Conservation (phyloP, 2,888 invertebrate species). For the Troides oblongomaculatus region DNA sequence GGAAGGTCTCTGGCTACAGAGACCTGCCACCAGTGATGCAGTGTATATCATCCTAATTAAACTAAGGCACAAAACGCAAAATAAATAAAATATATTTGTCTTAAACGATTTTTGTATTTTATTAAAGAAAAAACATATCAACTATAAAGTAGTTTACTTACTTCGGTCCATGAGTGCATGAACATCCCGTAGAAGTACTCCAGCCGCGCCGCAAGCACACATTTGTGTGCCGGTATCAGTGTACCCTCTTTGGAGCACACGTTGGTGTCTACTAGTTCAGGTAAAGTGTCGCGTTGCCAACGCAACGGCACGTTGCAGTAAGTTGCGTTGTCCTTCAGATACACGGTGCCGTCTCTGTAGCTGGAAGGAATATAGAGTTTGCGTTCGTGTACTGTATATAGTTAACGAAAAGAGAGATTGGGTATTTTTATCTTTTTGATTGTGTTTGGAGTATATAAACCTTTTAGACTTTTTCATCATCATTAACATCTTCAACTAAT, state of each 20-base stretch:
- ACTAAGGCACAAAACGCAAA: too few relatives aligned
- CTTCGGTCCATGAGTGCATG: conserved; percentile 88
- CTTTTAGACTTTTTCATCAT: too few relatives aligned
- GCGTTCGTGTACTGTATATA: not conserved
- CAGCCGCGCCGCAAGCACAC: conserved; percentile 88
- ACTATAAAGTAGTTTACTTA: conserved; percentile 40
- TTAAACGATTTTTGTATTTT: too few relatives aligned
- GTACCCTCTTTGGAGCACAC: conserved; percentile 76
- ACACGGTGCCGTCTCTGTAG: conserved; percentile 63
- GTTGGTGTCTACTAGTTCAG: conserved; percentile 81
- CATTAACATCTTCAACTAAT: too few relatives aligned
- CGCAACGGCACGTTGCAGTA: conserved; percentile 36
- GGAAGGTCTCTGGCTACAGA: too few relatives aligned
- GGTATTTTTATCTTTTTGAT: too few relatives aligned
- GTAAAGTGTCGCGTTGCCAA: conserved; percentile 70
- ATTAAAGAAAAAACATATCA: too few relatives aligned
- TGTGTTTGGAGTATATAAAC: too few relatives aligned
- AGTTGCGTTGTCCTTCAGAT: conserved; percentile 59
- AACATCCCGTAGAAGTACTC: conserved; percentile 94
- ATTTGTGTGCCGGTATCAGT: conserved; percentile 85
- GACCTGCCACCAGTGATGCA: too few relatives aligned
- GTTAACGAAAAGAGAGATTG: not conserved
- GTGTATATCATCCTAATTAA: too few relatives aligned
- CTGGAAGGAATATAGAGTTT: conserved; percentile 38
- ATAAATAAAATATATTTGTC: too few relatives aligned